A percentile compares a stretch with the other conserved stretches of the same genome.
Evolutionary conservation across 2,888 invertebrate genomes (phyloP).

Genomic region (Electrophaes corylata): DNA sequence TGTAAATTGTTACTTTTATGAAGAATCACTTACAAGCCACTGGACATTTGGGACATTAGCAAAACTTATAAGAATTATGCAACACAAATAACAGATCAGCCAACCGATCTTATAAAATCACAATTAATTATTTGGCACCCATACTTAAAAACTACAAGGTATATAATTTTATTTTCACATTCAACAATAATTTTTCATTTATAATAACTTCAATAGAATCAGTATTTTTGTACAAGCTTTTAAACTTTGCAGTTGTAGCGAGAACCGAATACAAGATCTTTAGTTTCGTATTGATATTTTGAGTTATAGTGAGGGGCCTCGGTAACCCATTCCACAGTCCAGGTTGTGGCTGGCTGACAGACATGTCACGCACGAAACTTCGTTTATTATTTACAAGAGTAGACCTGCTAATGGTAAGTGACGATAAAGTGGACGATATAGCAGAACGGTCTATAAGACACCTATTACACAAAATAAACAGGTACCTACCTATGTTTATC

Average conservation of each 20-base stretch:
- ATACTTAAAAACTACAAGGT: slow-evolving; percentile 20
- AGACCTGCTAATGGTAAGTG: too few relatives aligned
- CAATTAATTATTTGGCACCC: slow-evolving; percentile 30
- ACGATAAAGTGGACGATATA: too few relatives aligned
- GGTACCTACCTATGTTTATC: background rate
- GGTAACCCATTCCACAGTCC: too few relatives aligned
- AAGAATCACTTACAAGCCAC: slow-evolving; percentile 19
- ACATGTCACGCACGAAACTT: too few relatives aligned
- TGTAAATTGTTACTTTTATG: slow-evolving; percentile 32
- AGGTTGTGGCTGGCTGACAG: too few relatives aligned
- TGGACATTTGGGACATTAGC: slow-evolving; percentile 14
- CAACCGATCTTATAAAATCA: slow-evolving; percentile 21
- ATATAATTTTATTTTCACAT: background rate
- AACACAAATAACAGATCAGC: slow-evolving; percentile 6
- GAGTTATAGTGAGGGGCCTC: too few relatives aligned
- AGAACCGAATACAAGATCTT: too few relatives aligned
- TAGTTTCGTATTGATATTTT: too few relatives aligned
- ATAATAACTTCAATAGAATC: background rate
- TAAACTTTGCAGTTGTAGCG: too few relatives aligned
- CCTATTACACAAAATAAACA: too few relatives aligned
- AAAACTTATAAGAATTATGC: slow-evolving; percentile 17
- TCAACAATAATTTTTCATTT: background rate
- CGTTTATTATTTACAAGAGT: too few relatives aligned
- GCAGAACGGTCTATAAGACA: too few relatives aligned
- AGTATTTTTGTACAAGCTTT: background rate